Conservation (phyloP, 1,140 invertebrate species). For the Drosophila bifasciata region DNA sequence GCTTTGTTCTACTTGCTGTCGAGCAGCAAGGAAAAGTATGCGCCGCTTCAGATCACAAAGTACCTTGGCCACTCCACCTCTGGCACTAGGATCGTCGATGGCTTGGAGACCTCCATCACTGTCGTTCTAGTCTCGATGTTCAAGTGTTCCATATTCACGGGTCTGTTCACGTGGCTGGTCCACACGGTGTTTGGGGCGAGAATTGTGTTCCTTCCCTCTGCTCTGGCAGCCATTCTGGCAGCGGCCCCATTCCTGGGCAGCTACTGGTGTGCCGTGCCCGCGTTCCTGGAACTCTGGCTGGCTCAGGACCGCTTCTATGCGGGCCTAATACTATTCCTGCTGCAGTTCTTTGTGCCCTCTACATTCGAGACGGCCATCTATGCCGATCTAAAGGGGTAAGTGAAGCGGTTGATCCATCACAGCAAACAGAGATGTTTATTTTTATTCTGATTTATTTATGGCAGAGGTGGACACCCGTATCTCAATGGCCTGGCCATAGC, state of each 20-base stretch:
- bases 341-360: constrained; percentile 95
- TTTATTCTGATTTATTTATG: constrained; percentile 55
- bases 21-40: constrained; percentile 94
- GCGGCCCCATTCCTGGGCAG: constrained; percentile 97
- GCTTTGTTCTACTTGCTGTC: constrained; percentile 97
- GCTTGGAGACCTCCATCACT: constrained; percentile 88
- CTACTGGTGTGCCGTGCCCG: constrained; percentile 97
- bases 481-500: constrained; percentile 98
- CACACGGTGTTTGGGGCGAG: constrained; percentile 97
- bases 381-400: constrained; percentile 98
- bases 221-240: constrained; percentile 95
- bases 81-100: constrained; percentile 89
- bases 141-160: constrained; percentile 98
- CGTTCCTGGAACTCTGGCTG: constrained; percentile 96
- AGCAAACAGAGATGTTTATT: not conserved
- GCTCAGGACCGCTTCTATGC: constrained; percentile 91
- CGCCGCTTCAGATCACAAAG: constrained; percentile 91
- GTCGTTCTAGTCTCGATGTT: constrained; percentile 96
- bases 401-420: constrained; percentile 1
- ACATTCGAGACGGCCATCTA: constrained; percentile 98
- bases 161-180: constrained; percentile 98
- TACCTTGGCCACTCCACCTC: constrained; percentile 92
- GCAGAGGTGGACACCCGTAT: constrained; percentile 97
- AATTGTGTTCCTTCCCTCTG: constrained; percentile 97
- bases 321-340: constrained; percentile 90